A percentile compares a stretch with the other conserved stretches of the same genome.
phyloP scores from a whole-genome alignment of 2,797 vertebrate genomes.

The Enteromius fasciolatus region DNA sequence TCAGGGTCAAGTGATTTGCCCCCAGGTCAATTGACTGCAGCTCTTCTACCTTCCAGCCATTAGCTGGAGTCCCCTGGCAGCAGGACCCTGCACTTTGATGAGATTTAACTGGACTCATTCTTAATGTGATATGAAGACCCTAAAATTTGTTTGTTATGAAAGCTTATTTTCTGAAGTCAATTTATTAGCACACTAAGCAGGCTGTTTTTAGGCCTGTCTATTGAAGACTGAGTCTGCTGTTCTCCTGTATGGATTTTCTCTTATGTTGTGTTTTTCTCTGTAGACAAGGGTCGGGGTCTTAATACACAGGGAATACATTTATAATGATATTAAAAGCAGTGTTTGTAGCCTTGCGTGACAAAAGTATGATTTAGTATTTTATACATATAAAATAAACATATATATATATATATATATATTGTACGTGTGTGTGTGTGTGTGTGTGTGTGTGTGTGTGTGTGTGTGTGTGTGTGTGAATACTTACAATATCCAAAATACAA shows the following conservation, averaged over 20 bases:
- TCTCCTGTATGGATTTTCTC: slow-evolving; percentile 43
- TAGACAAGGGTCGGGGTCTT: not conserved
- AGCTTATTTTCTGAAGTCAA: slow-evolving; percentile 46
- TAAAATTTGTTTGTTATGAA: slow-evolving; percentile 71
- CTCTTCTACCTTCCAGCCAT: slow-evolving; percentile 68
- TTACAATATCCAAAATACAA: too few species aligned
- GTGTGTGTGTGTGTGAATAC: too few species aligned
- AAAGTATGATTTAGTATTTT: not conserved
- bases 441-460: too few species aligned
- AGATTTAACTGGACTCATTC: slow-evolving; percentile 60
- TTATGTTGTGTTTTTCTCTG: slow-evolving; percentile 38
- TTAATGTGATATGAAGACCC: slow-evolving; percentile 73
- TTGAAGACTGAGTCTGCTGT: slow-evolving; percentile 23
- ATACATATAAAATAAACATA: not conserved
- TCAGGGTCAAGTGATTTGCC: slow-evolving; percentile 80
- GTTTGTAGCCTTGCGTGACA: not conserved
- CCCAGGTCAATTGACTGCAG: slow-evolving; percentile 77
- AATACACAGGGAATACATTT: not conserved
- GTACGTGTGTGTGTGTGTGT: too few species aligned
- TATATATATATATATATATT: too few species aligned
- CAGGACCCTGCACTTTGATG: slow-evolving; percentile 44
- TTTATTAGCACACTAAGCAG: slow-evolving; percentile 52
- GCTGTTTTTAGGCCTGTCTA: slow-evolving; percentile 23
- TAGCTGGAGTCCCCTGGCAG: slow-evolving; percentile 60
- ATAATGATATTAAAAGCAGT: not conserved